Evolutionary conservation across 2,888 invertebrate genomes (phyloP).

Genomic region (Eristalinus sepulchralis): DNA sequence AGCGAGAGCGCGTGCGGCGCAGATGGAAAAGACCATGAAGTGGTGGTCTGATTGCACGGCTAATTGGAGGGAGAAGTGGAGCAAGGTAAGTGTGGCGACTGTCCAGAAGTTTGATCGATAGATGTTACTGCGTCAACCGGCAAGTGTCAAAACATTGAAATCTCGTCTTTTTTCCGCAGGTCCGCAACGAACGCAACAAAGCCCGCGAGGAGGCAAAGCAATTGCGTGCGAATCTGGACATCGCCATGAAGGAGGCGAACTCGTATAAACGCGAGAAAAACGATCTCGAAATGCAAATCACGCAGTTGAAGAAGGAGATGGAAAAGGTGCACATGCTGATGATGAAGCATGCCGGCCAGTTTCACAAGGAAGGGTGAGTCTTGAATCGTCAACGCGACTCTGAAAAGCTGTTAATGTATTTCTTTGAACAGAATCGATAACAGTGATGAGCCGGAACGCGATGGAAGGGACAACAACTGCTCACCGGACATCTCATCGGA

Average conservation of each 20-base stretch:
- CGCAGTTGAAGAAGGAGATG: constrained; percentile 89
- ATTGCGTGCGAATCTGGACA: constrained; percentile 90
- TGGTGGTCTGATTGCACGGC: constrained; percentile 99
- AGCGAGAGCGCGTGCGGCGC: constrained; percentile 94
- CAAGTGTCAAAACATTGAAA: constrained; percentile 24
- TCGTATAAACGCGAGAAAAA: constrained; percentile 89
- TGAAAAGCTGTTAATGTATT: not conserved
- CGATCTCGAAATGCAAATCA: constrained; percentile 89
- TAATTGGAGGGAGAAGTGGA: constrained; percentile 98
- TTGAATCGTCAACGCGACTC: not conserved
- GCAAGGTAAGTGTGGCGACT: constrained; percentile 83
- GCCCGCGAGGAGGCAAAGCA: constrained; percentile 94
- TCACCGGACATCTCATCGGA: constrained; percentile 81
- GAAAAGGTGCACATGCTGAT: constrained; percentile 88
- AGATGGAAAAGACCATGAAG: constrained; percentile 99
- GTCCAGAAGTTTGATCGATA: constrained; percentile 69
- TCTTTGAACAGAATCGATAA: constrained; percentile 74
- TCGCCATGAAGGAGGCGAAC: constrained; percentile 88
- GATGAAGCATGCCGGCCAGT: constrained; percentile 87
- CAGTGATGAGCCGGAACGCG: constrained; percentile 79
- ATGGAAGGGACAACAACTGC: constrained; percentile 79
- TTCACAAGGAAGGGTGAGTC: constrained; percentile 82
- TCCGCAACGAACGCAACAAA: constrained; percentile 95
- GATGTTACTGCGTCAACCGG: constrained; percentile 57
- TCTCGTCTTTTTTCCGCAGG: constrained; percentile 78